Base-by-base conservation (phyloP, 2,797 vertebrate genomes). In the Vespertilio murinus region DNA sequence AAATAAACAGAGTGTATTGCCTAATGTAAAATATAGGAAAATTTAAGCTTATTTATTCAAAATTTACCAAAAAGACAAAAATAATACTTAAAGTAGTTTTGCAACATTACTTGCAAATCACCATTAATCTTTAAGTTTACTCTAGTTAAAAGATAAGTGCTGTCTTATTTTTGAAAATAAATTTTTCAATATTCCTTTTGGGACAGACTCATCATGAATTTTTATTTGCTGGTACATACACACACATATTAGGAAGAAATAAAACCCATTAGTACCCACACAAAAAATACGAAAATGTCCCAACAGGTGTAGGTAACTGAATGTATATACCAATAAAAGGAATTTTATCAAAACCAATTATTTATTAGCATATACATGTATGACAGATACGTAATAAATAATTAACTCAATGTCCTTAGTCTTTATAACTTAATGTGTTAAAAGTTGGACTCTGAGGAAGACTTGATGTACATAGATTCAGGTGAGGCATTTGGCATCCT, bases 11-110 rank as follows among this genome's bases (percentile, higher is more conserved):
- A 73, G 28, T 54, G 18, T 54, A 85, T 64, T 4, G 70, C 14
- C 13, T 82, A 74, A 88, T 75, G 73, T 89, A 86, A 88, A 84
- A 74, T 79, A 83, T 1, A 79, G 30, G 8, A n/a, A 90, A 92
- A 84, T 14, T 65, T 38, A 90, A 94, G 65, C 56, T 80, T 93
- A 38, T 49, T 74, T 75, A 64, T 42, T 33, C 17, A n/a, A 88
- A 73, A 8, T 61, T 20, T 88, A 13, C 0, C 74, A 33, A 38
- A 56, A 71, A 47, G 56, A 61, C 11, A n/a, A 8, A 79, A 10
- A 10, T 70, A 88, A 84, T 0, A 33, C 49, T 80, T 71, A 80
- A 84, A 79, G 70, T 89, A 70, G 2, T 14, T 93, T 92, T 82
- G 22, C 2, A 2, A 8, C 9, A 85, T 80, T 90, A 84, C 8